Evolutionary conservation across 53 echinoderm and acorn worm genomes (phyloP).

Genomic region (Holothuria scabra): DNA sequence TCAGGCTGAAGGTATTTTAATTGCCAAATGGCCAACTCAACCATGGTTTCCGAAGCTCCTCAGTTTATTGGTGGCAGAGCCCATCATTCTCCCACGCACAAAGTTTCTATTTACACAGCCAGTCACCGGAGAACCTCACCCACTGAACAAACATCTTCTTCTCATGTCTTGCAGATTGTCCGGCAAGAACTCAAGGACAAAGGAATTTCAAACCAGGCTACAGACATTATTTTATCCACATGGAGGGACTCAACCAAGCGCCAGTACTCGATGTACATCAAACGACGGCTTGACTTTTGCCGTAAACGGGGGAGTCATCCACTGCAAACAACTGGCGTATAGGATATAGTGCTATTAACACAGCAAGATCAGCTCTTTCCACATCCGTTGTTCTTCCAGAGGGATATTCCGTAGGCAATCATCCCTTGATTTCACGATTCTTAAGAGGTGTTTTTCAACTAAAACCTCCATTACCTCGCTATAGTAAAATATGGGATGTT

Average conservation of each 20-base stretch:
- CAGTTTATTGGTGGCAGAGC: background rate
- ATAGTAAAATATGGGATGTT: constrained; percentile 5
- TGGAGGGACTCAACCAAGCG: constrained; percentile 6
- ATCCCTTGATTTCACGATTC: constrained; percentile 6
- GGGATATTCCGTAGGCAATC: background rate
- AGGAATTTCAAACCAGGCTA: background rate
- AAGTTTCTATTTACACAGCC: background rate
- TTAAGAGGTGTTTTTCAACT: constrained; percentile 4
- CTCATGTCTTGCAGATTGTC: constrained; percentile 57
- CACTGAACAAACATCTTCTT: constrained; percentile 34
- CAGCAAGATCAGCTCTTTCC: background rate
- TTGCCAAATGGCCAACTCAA: constrained; percentile 46
- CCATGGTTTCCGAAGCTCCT: constrained; percentile 30
- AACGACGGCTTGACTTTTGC: background rate
- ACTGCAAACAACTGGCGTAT: background rate
- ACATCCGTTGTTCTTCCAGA: background rate
- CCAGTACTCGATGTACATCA: background rate
- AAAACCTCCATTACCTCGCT: background rate
- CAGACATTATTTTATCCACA: background rate
- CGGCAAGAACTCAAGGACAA: constrained; percentile 23
- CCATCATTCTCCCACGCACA: background rate
- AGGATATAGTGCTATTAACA: constrained; percentile 11
- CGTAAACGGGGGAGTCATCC: background rate
- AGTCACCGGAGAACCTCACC: constrained; percentile 14
- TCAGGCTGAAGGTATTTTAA: constrained; percentile 10